Base-by-base conservation (phyloP, 2,797 vertebrate genomes). In the Meriones psammophilus region DNA sequence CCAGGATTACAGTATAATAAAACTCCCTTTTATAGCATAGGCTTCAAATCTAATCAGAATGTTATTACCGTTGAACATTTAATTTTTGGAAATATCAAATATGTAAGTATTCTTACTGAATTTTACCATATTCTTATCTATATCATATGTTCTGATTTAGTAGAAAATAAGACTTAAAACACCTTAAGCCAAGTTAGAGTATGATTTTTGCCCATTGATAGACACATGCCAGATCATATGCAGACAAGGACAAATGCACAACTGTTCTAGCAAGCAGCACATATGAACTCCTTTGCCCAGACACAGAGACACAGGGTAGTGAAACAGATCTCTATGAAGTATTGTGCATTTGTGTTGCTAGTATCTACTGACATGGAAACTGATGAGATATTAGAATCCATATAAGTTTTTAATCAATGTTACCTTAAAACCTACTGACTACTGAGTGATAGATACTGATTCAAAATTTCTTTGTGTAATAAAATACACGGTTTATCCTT, bases 101-200 rank as follows among this genome's bases (percentile, higher is more conserved):
- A 74, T 20, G 4, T 77, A 46, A 5, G 14, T 80, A n/a, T 90
- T 88, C 42, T 94, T 18, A 50, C 18, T 36, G 50, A 87, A 86
- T 86, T 74, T 8, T 94, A 4, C 36, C 24, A 62, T 89, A 85
- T 12, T 94, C 4, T 22, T 12, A 56, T 4, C 36, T 8, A 79
- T 6, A 62, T 95, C 66, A 77, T 86, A 81, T 24, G 22, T 56
- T 42, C 5, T 58, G 10, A 87, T 93, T 56, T 95, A 30, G 46
- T 83, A 50, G 80, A 79, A 94, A 96, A 76, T 28, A n/a, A 89
- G 50, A 83, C 26, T 26, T 3, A 95, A 91, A 91, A 2, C 20
- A 69, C 15, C 5, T 78, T 42, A 39, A 92, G 18, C 6, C 76
- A 89, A 42, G n/a, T 86, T 91, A 17, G 18, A 89, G 36, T 76